These are phyloP conservation scores for Rhinatrema bivittatum DNA, from an alignment of 2,797 vertebrate species.

Conservation along the genomic window DNA sequence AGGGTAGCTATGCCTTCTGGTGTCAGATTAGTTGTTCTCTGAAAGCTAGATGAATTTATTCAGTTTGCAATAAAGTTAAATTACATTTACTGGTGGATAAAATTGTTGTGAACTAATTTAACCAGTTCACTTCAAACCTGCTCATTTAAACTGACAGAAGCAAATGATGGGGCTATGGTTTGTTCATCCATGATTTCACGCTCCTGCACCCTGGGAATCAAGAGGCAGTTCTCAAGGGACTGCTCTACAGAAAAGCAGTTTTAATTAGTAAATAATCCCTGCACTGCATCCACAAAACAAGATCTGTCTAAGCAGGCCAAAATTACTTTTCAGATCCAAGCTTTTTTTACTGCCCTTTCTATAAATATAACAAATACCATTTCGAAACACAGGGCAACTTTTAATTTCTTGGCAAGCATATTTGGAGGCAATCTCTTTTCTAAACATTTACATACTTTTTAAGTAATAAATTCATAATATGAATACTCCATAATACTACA, in stretches of 20 bases:
- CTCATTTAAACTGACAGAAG: conserved; percentile 47
- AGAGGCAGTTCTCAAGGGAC: conserved; percentile 40
- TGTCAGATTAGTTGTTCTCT: conserved; percentile 7
- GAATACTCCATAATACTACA: too few species aligned
- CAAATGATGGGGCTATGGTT: conserved; percentile 43
- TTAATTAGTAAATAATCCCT: conserved; percentile 61
- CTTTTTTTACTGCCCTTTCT: too few species aligned
- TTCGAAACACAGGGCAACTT: too few species aligned
- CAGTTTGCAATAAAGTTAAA: conserved; percentile 22
- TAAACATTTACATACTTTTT: too few species aligned
- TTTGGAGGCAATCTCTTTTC: too few species aligned
- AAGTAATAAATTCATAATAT: too few species aligned
- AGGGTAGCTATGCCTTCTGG: conserved; percentile 1
- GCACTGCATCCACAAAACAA: conserved; percentile 41
- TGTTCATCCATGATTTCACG: conserved; percentile 45
- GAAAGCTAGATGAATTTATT: conserved; percentile 9
- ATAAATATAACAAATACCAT: too few species aligned
- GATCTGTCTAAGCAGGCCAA: too few species aligned
- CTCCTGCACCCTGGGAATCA: conserved; percentile 47
- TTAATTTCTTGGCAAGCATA: too few species aligned
- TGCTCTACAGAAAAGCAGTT: conserved; percentile 43
- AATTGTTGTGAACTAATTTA: conserved; percentile 39
- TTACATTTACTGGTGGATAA: conserved; percentile 30
- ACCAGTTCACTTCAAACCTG: conserved; percentile 40
- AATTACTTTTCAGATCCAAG: too few species aligned